These are phyloP conservation scores for Antechinus stuartii DNA, from an alignment of 2,113 vertebrate genomes.

Conservation along the genomic window DNA sequence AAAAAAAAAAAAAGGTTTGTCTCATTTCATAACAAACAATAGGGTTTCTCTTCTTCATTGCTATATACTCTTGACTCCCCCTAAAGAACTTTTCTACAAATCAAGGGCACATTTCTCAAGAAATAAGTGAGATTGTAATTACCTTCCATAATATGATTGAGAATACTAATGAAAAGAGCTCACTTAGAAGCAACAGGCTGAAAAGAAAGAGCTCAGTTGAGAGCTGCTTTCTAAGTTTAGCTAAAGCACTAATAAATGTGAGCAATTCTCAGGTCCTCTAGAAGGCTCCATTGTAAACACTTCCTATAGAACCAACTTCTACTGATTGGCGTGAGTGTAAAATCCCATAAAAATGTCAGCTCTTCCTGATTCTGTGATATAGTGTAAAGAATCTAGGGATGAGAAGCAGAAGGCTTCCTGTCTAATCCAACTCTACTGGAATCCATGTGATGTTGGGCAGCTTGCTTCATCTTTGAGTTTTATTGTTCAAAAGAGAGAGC, in stretches of 20 bases:
- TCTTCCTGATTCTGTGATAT: background rate
- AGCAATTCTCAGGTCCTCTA: background rate
- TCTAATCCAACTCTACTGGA: background rate
- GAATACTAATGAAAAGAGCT: background rate
- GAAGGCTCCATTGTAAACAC: background rate
- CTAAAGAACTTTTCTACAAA: background rate
- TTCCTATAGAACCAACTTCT: background rate
- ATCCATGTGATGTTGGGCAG: background rate
- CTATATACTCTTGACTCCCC: background rate
- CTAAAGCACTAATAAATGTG: background rate
- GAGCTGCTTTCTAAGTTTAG: background rate
- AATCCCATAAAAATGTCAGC: background rate
- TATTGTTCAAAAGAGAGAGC: background rate
- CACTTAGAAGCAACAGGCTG: background rate
- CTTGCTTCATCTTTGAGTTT: background rate
- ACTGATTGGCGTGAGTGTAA: background rate
- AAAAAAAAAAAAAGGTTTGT: background rate
- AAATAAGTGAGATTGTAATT: background rate
- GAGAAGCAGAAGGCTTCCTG: background rate
- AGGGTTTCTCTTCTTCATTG: background rate
- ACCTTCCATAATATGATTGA: background rate
- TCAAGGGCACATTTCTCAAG: background rate
- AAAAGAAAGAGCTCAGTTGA: background rate
- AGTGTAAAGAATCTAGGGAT: background rate
- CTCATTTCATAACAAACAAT: background rate